Evolutionary conservation across 2,797 vertebrate species (phyloP), one percentile per base, ranked within the genome.

Genomic region (Sylvilagus floridanus): DNA sequence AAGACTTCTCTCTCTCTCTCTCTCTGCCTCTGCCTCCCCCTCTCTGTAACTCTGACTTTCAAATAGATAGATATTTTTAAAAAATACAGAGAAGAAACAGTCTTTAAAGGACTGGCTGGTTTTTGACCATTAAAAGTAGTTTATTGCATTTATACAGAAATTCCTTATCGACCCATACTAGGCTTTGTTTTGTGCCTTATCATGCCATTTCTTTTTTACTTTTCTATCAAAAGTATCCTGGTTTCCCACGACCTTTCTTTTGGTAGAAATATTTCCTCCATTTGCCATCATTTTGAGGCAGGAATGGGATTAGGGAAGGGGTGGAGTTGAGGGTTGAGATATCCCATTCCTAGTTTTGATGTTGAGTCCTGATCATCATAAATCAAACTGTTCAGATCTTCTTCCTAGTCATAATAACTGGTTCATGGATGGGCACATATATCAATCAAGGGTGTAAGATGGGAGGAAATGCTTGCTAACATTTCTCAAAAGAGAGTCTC

Each of bases 401-500:
- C 42, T 91, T 91, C 79, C 30, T 2, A 79, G 26, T 88, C 13
- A 35, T 24, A 88, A 24, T 50, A 85, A 71, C 3, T 52, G 47
- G 0, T 28, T 91, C 54, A 69, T 26, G 87, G n/a, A 86, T 65
- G 9, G 69, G 47, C 57, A 95, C 7, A 26, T n/a, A 69, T 88
- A 19, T 11, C 7, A 78, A 24, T 88, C 21, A 76, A 93, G 84
- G 2, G 26, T 2, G 35, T 75, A 75, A 26, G 26, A 85, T 57
- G 17, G 50, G 3, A 72, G 4, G 12, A 88, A 32, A 28, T 65
- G 68, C 22, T 88, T 84, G 21, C 72, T 32, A 60, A 72, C 2
- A 22, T 86, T 90, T 81, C 8, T 91, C 6, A 21, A 72, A 94
- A 78, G 9, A 76, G 79, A 90, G 63, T 1, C 66, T 62, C 91